Evolutionary conservation across 2,113 vertebrate species (phyloP).

Genomic region (Microcebus ravelobensis): DNA sequence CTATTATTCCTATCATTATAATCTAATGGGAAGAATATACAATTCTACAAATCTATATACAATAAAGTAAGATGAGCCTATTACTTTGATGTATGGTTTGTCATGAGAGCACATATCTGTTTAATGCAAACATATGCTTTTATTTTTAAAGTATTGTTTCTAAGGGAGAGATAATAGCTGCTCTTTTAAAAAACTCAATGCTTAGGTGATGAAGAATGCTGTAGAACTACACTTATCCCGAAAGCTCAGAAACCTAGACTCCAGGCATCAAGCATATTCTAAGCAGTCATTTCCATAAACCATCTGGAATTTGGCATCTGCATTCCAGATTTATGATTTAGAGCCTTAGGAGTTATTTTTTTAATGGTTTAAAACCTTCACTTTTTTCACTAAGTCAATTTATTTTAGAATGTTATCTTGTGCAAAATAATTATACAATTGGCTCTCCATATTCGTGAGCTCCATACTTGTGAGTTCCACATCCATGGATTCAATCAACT

Average conservation of each 20-base stretch:
- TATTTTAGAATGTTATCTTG: conserved; percentile 32
- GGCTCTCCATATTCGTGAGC: not conserved
- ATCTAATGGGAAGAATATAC: not conserved
- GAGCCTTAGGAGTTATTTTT: not conserved
- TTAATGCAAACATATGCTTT: not conserved
- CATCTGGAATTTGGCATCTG: conserved; percentile 51
- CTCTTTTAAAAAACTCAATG: not conserved
- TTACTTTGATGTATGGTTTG: conserved; percentile 35
- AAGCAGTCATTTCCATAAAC: not conserved
- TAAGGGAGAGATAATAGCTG: conserved; percentile 13
- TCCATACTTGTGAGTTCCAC: not conserved
- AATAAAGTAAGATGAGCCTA: not conserved
- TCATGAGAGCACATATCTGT: not conserved
- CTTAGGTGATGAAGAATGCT: not conserved
- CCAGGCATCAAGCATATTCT: not conserved
- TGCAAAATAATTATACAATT: not conserved
- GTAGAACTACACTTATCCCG: not conserved
- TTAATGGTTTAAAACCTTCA: conserved; percentile 21
- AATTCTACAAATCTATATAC: not conserved
- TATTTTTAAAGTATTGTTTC: conserved; percentile 38
- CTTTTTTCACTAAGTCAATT: not conserved
- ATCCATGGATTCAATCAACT: not conserved
- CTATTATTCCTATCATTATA: not conserved
- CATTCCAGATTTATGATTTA: conserved; percentile 43
- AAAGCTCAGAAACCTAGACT: conserved; percentile 1